phyloP scores from a whole-genome alignment of 2,888 invertebrate genomes.

The Philopedon plagiatum region DNA sequence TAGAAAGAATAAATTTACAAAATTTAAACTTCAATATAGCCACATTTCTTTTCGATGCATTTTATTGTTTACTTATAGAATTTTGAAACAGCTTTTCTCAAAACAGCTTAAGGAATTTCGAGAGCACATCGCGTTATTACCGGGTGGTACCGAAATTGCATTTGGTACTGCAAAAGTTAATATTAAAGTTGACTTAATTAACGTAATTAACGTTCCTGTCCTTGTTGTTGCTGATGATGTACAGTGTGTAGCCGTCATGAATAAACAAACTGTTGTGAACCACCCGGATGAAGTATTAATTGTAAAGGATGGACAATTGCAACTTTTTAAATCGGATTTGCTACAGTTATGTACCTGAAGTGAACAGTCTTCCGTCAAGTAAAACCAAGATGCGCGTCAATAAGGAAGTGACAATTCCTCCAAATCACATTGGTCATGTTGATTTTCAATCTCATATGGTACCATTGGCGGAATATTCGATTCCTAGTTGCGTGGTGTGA shows the following conservation, averaged over 20 bases:
- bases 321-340: conserved; percentile 14
- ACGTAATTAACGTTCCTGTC: neutral
- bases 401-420: neutral
- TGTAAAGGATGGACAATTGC: neutral
- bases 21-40: no score
- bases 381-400: neutral
- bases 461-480: neutral
- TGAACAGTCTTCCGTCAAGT: conserved; percentile 8
- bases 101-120: no score
- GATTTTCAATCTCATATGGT: neutral
- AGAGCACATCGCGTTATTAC: no score
- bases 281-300: neutral
- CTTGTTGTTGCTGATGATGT: neutral
- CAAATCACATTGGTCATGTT: conserved; percentile 6
- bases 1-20: no score
- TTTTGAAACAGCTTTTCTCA: no score
- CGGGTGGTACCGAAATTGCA: conserved; percentile 19
- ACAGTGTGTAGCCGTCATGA: neutral
- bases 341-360: neutral
- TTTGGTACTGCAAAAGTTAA: neutral
- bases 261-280: neutral
- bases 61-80: no score
- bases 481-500: neutral
- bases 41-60: no score
- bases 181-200: neutral